Evolutionary conservation across 2,113 vertebrate species (phyloP).

Genomic region (Nipponia nippon): DNA sequence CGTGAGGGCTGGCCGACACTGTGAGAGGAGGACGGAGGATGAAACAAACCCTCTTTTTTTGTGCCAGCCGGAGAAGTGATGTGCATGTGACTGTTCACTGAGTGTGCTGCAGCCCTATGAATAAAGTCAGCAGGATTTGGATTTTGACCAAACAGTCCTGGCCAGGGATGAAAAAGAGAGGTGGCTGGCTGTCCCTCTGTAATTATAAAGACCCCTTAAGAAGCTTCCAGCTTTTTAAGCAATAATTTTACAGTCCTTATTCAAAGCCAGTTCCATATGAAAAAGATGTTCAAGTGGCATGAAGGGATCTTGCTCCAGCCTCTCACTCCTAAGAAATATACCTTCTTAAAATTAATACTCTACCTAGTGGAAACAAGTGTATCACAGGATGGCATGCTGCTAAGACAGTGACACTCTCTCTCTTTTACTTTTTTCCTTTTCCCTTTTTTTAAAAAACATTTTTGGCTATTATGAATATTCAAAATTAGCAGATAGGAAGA

Average conservation of each 20-base stretch:
- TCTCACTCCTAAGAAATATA: not conserved
- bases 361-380: not conserved
- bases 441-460: not conserved
- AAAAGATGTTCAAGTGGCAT: not conserved
- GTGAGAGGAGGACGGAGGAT: not conserved
- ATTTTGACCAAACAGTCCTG: not conserved
- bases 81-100: not conserved
- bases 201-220: not conserved
- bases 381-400: not conserved
- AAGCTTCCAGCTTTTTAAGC: not conserved
- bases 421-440: too few species aligned
- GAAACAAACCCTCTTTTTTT: not conserved
- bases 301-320: not conserved
- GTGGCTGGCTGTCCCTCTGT: not conserved
- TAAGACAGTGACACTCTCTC: not conserved
- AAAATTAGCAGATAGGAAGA: not conserved
- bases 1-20: not conserved
- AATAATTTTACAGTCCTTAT: not conserved
- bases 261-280: not conserved
- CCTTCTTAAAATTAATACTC: not conserved
- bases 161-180: not conserved
- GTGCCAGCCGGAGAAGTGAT: not conserved
- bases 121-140: not conserved
- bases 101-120: not conserved
- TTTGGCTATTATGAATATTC: not conserved